These are phyloP conservation scores for Podarcis raffonei DNA, from an alignment of 2,113 vertebrate species.

Conservation along the genomic window DNA sequence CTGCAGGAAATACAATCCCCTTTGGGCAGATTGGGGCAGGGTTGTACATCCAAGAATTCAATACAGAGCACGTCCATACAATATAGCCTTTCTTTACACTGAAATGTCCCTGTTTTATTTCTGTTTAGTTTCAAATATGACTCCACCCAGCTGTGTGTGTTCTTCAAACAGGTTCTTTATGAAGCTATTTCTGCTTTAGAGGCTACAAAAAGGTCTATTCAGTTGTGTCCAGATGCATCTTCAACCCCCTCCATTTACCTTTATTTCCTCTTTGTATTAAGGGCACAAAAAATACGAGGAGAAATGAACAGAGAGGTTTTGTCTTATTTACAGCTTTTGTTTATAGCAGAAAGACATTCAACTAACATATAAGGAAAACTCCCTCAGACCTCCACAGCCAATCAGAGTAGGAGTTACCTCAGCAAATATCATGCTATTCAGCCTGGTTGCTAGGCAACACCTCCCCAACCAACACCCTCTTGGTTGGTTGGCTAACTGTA, in stretches of 20 bases:
- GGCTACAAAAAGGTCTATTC: slow-evolving; percentile 2
- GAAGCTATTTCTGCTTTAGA: neutral
- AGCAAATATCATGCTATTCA: no score
- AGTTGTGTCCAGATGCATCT: neutral
- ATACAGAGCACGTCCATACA: slow-evolving; percentile 4
- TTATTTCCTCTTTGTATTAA: neutral
- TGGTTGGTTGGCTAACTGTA: no score
- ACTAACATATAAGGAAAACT: no score
- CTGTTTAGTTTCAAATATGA: neutral
- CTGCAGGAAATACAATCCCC: neutral
- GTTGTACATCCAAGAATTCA: neutral
- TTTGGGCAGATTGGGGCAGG: neutral
- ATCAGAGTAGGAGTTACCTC: no score
- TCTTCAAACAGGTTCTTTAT: neutral
- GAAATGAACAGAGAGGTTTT: no score
- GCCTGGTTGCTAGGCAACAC: no score
- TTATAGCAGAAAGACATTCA: neutral
- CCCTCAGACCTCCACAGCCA: no score
- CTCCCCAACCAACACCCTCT: no score
- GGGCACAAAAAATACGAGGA: no score
- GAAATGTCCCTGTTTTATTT: neutral
- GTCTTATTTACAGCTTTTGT: no score
- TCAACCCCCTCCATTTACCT: neutral
- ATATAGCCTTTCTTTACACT: neutral
- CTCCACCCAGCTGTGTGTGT: neutral